A percentile compares a stretch with the other conserved stretches of the same genome.
Conservation (phyloP, 2,113 vertebrate species). For the Sphyrna mokarran region DNA sequence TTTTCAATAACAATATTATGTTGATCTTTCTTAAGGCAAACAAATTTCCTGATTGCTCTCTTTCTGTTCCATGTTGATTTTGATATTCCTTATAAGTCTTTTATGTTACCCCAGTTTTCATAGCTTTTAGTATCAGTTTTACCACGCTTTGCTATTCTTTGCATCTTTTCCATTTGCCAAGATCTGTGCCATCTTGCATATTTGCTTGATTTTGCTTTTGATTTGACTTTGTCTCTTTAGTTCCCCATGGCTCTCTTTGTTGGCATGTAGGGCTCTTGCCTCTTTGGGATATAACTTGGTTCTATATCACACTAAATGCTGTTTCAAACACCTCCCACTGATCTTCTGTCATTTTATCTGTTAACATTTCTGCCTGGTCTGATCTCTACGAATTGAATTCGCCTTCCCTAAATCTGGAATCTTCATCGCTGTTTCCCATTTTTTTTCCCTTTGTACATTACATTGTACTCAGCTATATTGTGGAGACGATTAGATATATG, state of each 20-base stretch:
- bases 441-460: not conserved
- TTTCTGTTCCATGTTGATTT: too few species aligned
- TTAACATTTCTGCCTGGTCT: not conserved
- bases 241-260: not conserved
- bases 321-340: not conserved
- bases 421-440: not conserved
- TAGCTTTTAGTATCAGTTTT: not conserved
- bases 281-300: not conserved
- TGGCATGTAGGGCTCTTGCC: not conserved
- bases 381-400: not conserved
- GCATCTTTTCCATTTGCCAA: not conserved
- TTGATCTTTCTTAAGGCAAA: not conserved
- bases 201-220: not conserved
- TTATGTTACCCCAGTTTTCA: too few species aligned
- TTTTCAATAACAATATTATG: not conserved
- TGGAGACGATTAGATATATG: not conserved
- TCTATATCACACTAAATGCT: not conserved
- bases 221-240: not conserved
- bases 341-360: not conserved
- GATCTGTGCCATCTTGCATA: not conserved
- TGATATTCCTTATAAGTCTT: too few species aligned
- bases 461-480: not conserved
- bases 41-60: not conserved
- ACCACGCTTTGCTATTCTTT: not conserved
- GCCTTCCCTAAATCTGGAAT: not conserved